phyloP scores from a whole-genome alignment of 1,140 invertebrate species.

The Leptonema lineaticorne region DNA sequence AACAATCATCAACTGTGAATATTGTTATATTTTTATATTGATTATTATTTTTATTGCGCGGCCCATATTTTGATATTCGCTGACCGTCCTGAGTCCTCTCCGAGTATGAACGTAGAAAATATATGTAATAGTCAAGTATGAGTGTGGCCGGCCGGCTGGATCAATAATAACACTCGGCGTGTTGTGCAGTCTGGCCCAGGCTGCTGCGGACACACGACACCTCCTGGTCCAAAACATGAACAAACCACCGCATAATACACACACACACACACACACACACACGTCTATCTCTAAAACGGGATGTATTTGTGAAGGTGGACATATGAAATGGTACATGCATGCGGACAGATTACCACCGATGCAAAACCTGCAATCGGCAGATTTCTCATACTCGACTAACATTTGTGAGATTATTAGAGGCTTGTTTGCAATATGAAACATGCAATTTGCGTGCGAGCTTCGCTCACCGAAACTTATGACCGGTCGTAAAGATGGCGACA shows the following conservation, averaged over 20 bases:
- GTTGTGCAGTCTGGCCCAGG: constrained; percentile 20
- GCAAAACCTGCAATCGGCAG: background rate
- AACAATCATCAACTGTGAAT: too few relatives aligned
- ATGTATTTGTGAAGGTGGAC: background rate
- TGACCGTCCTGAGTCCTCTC: constrained; percentile 6
- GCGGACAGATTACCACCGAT: background rate
- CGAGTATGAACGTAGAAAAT: constrained; percentile 33
- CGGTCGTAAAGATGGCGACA: too few relatives aligned
- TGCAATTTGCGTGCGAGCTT: too few relatives aligned
- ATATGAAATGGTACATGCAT: background rate
- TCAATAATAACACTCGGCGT: constrained; percentile 38
- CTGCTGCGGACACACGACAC: constrained; percentile 16
- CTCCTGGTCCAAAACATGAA: background rate
- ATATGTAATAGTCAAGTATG: constrained; percentile 32
- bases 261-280: background rate
- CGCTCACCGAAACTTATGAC: too few relatives aligned
- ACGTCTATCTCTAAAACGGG: background rate
- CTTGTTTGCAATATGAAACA: too few relatives aligned
- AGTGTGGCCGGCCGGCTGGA: constrained; percentile 31
- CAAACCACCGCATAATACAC: too few relatives aligned
- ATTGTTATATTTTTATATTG: too few relatives aligned
- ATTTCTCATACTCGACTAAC: background rate
- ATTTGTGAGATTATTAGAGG: too few relatives aligned
- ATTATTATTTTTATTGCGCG: too few relatives aligned
- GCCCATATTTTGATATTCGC: background rate